Conservation (phyloP, 2,797 vertebrate genomes). For the Phataginus tricuspis region DNA sequence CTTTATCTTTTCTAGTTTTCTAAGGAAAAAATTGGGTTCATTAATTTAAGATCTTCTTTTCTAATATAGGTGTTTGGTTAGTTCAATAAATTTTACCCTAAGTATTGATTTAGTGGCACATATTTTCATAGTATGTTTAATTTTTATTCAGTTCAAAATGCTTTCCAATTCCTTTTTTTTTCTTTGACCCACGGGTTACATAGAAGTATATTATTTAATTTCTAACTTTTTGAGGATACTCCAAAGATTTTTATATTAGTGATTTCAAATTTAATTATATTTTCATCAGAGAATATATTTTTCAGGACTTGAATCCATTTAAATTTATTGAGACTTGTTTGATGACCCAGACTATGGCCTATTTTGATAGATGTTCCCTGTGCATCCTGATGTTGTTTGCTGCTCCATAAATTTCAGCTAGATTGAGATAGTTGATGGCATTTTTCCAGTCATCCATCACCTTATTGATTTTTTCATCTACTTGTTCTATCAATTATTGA, state of each 20-base stretch:
- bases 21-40: not conserved
- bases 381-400: not conserved
- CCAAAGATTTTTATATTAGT: not conserved
- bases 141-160: slow-evolving; percentile 21
- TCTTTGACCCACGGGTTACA: not conserved
- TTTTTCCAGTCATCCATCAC: not conserved
- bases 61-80: not conserved
- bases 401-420: not conserved
- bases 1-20: not conserved
- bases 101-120: not conserved
- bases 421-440: not conserved
- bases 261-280: not conserved
- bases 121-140: not conserved
- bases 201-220: not conserved
- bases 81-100: not conserved
- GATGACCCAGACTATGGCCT: not conserved
- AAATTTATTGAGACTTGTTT: not conserved
- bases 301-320: not conserved
- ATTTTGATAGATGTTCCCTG: not conserved
- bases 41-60: not conserved
- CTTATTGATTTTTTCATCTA: not conserved
- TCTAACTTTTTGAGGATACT: not conserved
- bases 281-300: not conserved
- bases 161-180: not conserved
- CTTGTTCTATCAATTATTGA: not conserved